phyloP scores from a whole-genome alignment of 2,888 invertebrate species.

The Celastrina argiolus region DNA sequence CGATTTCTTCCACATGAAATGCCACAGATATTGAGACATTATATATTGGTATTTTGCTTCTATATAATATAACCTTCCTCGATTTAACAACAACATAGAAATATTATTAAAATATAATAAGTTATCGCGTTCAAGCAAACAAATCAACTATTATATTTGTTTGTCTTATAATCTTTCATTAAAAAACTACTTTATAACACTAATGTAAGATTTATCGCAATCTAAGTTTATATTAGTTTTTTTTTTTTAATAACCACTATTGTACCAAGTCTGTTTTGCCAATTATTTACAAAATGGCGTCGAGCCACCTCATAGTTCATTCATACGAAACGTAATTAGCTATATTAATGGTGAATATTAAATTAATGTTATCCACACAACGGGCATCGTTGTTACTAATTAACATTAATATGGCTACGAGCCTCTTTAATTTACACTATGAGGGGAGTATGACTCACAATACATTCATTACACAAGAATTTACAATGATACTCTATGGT shows the following conservation, averaged over 20 bases:
- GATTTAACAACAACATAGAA: too few species aligned
- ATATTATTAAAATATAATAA: too few species aligned
- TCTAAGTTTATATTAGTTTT: too few species aligned
- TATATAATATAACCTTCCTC: too few species aligned
- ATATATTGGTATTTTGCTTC: too few species aligned
- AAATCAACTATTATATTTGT: too few species aligned
- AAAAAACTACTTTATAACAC: too few species aligned
- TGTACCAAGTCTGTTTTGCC: neutral
- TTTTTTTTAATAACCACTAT: neutral
- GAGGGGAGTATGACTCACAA: slow-evolving; percentile 30
- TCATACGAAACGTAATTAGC: slow-evolving; percentile 2
- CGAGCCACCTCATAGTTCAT: neutral
- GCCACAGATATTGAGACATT: too few species aligned
- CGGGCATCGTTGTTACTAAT: slow-evolving; percentile 32
- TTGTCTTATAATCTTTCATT: too few species aligned
- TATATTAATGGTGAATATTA: slow-evolving; percentile 28
- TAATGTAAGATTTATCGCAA: too few species aligned
- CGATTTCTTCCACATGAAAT: too few species aligned
- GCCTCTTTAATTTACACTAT: slow-evolving; percentile 33
- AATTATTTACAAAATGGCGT: neutral
- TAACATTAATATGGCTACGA: slow-evolving; percentile 35
- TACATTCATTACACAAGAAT: slow-evolving; percentile 17
- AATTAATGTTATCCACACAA: slow-evolving; percentile 29
- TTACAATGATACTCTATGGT: slow-evolving; percentile 16
- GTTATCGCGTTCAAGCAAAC: too few species aligned